Conservation (phyloP, 2,797 vertebrate species). For the Dicrostonyx torquatus region DNA sequence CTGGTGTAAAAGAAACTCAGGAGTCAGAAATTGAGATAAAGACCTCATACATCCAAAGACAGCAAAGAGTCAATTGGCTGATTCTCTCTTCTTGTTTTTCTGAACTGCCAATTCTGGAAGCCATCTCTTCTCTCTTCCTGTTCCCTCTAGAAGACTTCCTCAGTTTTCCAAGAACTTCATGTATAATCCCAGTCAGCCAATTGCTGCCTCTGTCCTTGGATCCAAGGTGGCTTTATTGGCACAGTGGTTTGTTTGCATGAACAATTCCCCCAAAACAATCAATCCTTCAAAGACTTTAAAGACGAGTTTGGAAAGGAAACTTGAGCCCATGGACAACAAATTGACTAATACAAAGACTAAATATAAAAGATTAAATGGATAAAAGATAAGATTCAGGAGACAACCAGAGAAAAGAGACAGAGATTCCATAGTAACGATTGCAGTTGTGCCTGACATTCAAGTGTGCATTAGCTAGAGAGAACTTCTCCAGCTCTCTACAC, state of each 20-base stretch:
- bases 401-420: not conserved
- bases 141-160: not conserved
- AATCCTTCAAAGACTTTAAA: not conserved
- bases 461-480: not conserved
- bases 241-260: not conserved
- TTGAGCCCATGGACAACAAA: not conserved
- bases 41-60: not conserved
- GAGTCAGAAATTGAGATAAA: not conserved
- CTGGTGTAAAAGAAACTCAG: not conserved
- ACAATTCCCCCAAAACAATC: not conserved
- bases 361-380: not conserved
- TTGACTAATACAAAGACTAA: constrained; percentile 1
- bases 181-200: not conserved
- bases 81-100: not conserved
- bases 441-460: not conserved
- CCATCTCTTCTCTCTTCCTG: not conserved
- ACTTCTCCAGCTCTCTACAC: not conserved
- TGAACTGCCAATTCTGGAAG: not conserved
- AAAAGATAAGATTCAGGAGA: not conserved
- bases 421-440: not conserved
- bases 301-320: not conserved
- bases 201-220: not conserved
- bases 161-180: not conserved
- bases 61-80: not conserved
- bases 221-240: not conserved